Percentiles rank a stretch among this genome's conserved stretches.
Evolutionary conservation across 2,888 invertebrate species (phyloP).

Genomic region (Eupithecia dodoneata): DNA sequence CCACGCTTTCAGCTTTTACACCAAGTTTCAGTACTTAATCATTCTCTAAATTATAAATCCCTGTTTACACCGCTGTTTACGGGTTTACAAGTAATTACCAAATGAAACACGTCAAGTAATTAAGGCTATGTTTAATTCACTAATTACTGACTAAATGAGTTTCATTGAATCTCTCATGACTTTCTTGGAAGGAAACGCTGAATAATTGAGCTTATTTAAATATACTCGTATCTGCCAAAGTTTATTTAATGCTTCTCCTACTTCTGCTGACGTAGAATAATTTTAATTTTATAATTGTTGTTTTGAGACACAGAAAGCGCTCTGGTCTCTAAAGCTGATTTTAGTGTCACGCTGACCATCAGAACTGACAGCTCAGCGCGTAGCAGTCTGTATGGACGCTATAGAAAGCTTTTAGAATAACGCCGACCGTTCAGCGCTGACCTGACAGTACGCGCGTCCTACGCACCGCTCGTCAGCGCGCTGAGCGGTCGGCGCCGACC

Average conservation of each 20-base stretch:
- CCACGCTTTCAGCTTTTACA: background rate
- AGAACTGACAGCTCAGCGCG: too few species aligned
- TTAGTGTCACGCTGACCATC: too few species aligned
- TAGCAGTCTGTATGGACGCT: too few species aligned
- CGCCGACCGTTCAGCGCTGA: too few species aligned
- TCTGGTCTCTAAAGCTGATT: too few species aligned
- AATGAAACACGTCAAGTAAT: constrained; percentile 14
- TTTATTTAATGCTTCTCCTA: background rate
- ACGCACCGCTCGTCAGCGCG: too few species aligned
- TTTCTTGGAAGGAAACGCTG: background rate
- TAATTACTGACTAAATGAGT: background rate
- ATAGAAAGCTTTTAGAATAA: too few species aligned
- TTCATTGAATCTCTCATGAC: background rate
- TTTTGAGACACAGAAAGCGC: too few species aligned
- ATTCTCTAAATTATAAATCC: background rate
- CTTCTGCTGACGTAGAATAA: background rate
- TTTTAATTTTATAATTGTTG: background rate
- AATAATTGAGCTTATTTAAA: background rate
- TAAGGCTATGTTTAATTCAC: constrained; percentile 7
- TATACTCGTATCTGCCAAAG: background rate
- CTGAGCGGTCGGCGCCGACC: too few species aligned
- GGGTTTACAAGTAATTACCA: constrained; percentile 12
- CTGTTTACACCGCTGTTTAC: constrained; percentile 1
- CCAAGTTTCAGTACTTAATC: background rate
- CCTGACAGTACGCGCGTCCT: too few species aligned